phyloP scores from a whole-genome alignment of 1,140 invertebrate species.

The Lucilia cuprina region DNA sequence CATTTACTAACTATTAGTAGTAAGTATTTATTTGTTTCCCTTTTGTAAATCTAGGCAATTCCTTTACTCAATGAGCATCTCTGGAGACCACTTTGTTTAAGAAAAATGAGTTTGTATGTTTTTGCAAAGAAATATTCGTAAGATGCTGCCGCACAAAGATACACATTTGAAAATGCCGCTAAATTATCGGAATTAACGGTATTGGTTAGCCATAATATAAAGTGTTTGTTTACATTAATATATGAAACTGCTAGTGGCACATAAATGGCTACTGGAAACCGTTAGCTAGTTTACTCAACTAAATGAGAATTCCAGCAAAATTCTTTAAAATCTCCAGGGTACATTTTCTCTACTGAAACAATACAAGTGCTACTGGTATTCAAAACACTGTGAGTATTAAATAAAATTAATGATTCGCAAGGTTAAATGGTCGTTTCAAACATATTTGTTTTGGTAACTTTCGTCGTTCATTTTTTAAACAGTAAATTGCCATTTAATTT shows the following conservation, averaged over 20 bases:
- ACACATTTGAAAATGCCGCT: slow-evolving; percentile 22
- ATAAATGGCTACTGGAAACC: slow-evolving; percentile 19
- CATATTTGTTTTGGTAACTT: not conserved
- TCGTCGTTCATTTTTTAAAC: not conserved
- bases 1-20: not conserved
- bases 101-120: not conserved
- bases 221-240: too few relatives aligned
- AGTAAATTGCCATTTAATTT: not conserved
- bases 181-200: slow-evolving; percentile 34
- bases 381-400: not conserved
- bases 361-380: slow-evolving; percentile 21
- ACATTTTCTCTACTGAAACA: slow-evolving; percentile 13
- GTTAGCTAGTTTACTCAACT: slow-evolving; percentile 2
- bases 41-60: not conserved
- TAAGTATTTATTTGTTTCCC: not conserved
- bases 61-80: slow-evolving; percentile 13
- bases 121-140: not conserved
- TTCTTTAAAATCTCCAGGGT: not conserved
- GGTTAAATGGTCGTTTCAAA: not conserved
- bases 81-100: slow-evolving; percentile 13
- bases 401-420: slow-evolving; percentile 11
- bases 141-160: not conserved
- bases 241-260: not conserved
- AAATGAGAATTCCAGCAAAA: not conserved
- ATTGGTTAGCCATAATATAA: slow-evolving; percentile 25